Base-by-base conservation (phyloP, 2,797 vertebrate genomes). In the Saxicola maurus region DNA sequence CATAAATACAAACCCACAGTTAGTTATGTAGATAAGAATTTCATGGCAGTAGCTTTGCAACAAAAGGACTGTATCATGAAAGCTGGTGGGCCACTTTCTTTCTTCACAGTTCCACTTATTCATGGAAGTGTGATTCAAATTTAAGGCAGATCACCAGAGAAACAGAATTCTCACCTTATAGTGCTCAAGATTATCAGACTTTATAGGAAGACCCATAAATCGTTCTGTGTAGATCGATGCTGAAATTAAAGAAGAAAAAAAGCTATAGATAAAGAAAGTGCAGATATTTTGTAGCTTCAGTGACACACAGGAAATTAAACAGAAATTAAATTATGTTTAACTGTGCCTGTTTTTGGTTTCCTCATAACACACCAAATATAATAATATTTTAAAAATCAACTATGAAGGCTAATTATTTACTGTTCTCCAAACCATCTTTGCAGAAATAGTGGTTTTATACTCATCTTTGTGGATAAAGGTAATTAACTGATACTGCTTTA, bases 141-240 rank as follows among this genome's bases (percentile, higher is more conserved):
- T 81, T 85, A 88, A 90, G 51, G 30, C 25, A 82, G 82, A 82
- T 67, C 6, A 71, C 69, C n/a, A 68, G 13, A 76, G 33, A 82
- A 91, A 66, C 42, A 76, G 82, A 72, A 86, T 71, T 78, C 96
- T 97, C 92, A 98, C 98, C 96, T 96, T 97, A 82, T 98, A 98
- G 94, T 98, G 97, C 46, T 95, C 87, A 51, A 98, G 97, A 89
- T 98, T 98, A 91, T 98, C 98, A 0, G 97, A 96, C 71, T 97
- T 92, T 83, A 95, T 93, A 75, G 98, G 98, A 86, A 97, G 96
- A 82, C 98, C 98, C 98, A 98, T 98, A 94, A 98, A 98, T 84
- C 97, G 83, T 83, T 98, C 98, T 9, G 98, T 97, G 89, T 98
- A 98, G 94, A 98, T 97, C 4, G 97, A 97, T 14, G 98, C 98